These are phyloP conservation scores for Vidua chalybeata DNA, from an alignment of 2,113 vertebrate species.

Conservation along the genomic window DNA sequence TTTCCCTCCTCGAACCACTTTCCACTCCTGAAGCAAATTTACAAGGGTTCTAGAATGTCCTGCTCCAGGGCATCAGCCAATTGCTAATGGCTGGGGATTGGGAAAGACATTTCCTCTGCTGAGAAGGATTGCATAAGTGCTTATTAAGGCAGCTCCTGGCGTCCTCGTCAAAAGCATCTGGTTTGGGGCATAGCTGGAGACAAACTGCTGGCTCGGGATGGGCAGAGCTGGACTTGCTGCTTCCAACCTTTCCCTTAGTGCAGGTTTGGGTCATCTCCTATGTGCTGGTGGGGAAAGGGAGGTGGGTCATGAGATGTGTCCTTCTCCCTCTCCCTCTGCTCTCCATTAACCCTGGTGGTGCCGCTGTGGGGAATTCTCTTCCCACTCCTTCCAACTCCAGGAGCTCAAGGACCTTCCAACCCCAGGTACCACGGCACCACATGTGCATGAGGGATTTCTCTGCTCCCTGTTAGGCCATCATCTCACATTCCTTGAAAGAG, in stretches of 20 bases:
- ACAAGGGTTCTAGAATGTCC: conserved; percentile 59
- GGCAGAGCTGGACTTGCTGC: not conserved
- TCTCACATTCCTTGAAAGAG: not conserved
- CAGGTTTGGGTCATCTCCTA: not conserved
- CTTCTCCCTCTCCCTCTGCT: not conserved
- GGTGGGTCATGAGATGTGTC: not conserved
- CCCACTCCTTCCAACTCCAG: not conserved
- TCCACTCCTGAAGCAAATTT: conserved; percentile 53
- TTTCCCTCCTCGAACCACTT: conserved; percentile 15
- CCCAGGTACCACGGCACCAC: rapidly evolving
- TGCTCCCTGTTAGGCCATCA: rapidly evolving
- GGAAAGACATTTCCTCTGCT: conserved; percentile 53
- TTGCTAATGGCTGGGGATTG: conserved; percentile 49
- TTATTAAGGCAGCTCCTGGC: conserved; percentile 53
- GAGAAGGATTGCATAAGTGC: conserved; percentile 39
- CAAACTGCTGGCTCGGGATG: not conserved
- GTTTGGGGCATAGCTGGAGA: conserved; percentile 47
- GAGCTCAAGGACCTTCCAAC: not conserved
- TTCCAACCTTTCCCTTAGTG: not conserved
- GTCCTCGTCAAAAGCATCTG: conserved; percentile 35
- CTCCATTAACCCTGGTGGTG: not conserved
- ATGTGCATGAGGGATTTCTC: rapidly evolving
- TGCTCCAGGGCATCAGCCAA: conserved; percentile 53
- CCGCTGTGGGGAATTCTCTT: not conserved
- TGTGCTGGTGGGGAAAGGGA: not conserved